phyloP scores from a whole-genome alignment of 2,888 invertebrate species.

The Aplocera efformata region DNA sequence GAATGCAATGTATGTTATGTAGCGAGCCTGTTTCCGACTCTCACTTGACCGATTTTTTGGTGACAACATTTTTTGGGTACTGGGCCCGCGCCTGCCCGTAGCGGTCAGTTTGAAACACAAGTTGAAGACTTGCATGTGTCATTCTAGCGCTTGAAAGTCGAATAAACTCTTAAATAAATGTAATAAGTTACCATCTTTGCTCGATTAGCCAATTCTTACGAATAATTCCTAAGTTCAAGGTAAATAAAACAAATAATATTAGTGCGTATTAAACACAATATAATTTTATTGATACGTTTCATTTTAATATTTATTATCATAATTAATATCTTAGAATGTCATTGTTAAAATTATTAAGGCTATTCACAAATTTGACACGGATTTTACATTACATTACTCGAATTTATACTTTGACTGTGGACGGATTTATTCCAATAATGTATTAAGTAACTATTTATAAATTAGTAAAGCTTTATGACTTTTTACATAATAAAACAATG shows the following conservation, averaged over 20 bases:
- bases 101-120: too few species aligned
- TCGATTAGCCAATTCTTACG: too few species aligned
- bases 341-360: constrained; percentile 41
- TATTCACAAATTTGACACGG: constrained; percentile 52
- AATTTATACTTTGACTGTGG: constrained; percentile 42
- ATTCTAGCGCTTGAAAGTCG: too few species aligned
- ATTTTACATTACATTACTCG: constrained; percentile 36
- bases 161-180: too few species aligned
- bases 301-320: constrained; percentile 49
- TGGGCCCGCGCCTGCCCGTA: too few species aligned
- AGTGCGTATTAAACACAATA: constrained; percentile 73
- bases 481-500: constrained; percentile 65
- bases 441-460: constrained; percentile 38
- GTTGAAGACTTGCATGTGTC: too few species aligned
- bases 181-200: too few species aligned
- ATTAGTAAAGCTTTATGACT: constrained; percentile 78
- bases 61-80: too few species aligned
- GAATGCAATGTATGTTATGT: too few species aligned
- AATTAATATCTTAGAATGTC: constrained; percentile 41
- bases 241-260: constrained; percentile 42
- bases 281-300: constrained; percentile 62
- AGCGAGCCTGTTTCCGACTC: too few species aligned
- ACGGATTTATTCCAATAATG: constrained; percentile 55
- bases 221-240: too few species aligned
- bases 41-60: too few species aligned